These are phyloP conservation scores for Indicator indicator DNA, from an alignment of 2,113 vertebrate genomes.

Conservation along the genomic window DNA sequence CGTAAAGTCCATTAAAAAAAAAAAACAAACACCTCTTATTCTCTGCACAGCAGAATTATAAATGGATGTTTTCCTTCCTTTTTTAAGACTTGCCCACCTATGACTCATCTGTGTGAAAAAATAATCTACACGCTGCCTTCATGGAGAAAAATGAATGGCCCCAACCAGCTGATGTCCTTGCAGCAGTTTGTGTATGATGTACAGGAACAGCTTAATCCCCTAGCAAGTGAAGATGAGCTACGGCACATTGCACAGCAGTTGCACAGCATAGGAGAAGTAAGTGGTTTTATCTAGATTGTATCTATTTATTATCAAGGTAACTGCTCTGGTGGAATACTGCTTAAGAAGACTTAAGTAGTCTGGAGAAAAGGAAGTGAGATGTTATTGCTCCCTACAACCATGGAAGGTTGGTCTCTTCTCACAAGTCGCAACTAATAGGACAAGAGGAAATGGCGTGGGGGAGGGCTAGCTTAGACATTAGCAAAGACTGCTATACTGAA, in stretches of 20 bases:
- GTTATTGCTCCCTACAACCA: too few relatives aligned
- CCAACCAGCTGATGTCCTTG: constrained; percentile 95
- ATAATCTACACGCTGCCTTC: constrained; percentile 87
- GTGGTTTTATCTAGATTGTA: neutral
- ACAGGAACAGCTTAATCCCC: constrained; percentile 94
- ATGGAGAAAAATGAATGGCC: constrained; percentile 93
- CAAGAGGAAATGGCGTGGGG: too few relatives aligned
- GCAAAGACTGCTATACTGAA: too few relatives aligned
- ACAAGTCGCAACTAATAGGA: too few relatives aligned
- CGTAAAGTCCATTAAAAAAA: neutral
- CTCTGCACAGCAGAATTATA: neutral
- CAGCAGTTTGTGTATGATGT: constrained; percentile 94
- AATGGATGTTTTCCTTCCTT: neutral
- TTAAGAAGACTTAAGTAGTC: neutral
- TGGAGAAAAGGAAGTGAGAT: too few relatives aligned
- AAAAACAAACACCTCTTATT: neutral
- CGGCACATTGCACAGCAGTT: constrained; percentile 87
- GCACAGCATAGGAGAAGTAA: constrained; percentile 94
- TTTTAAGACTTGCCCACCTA: constrained; percentile 84
- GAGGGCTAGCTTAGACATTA: too few relatives aligned
- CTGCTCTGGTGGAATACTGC: neutral
- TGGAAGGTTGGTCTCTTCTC: too few relatives aligned
- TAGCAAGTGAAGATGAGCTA: constrained; percentile 92
- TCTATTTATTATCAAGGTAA: neutral
- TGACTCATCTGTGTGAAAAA: constrained; percentile 92